Base-by-base conservation (phyloP, 1,140 invertebrate genomes). In the Galleria mellonella region DNA sequence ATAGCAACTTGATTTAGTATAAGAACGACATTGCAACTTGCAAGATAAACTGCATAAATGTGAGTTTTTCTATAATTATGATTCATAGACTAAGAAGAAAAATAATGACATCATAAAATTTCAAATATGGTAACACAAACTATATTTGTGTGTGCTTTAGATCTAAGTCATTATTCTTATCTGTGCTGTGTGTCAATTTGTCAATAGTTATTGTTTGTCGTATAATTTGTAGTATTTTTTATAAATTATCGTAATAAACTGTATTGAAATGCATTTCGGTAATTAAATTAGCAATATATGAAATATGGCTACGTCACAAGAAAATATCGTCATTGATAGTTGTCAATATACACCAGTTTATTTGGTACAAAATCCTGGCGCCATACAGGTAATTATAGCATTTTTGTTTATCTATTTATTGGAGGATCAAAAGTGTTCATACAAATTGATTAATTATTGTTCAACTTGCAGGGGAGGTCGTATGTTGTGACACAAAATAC, bases 291-390 rank as follows among this genome's bases (percentile, higher is more conserved):
- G 45, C 48, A 44, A 53, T 42, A 55, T 47, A 43, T 11, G 30
- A 44, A 69, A 42, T 36, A 75, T 81, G 69, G 66, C 72, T 62
- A 55, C 51, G 39, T 43, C 64, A 23, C 31, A 62, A 51, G 63
- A 70, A 12, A 71, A 62, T 55, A 72, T 74, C 46, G 47, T 73
- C 43, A 51, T 77, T 6, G 72, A 81, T 57, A 72, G 75, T 17
- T 72, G 76, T 70, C 73, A 81, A 62, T 79, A 72, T 47, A 77
- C 76, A 39, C 79, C 79, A 2, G 61, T 83, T 64, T 83, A 81
- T 57, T 51, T 83, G 38, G 72, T 81, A 41, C 64, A 76, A 64
- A 62, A 67, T 67, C 64, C 73, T 53, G 57, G 62, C 53, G 65
- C 68, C 48, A 65, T 46, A 46, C 72, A 84, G 73, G 79, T 84